phyloP scores from a whole-genome alignment of 1,140 invertebrate species.

The Andrena cerasifolii region DNA sequence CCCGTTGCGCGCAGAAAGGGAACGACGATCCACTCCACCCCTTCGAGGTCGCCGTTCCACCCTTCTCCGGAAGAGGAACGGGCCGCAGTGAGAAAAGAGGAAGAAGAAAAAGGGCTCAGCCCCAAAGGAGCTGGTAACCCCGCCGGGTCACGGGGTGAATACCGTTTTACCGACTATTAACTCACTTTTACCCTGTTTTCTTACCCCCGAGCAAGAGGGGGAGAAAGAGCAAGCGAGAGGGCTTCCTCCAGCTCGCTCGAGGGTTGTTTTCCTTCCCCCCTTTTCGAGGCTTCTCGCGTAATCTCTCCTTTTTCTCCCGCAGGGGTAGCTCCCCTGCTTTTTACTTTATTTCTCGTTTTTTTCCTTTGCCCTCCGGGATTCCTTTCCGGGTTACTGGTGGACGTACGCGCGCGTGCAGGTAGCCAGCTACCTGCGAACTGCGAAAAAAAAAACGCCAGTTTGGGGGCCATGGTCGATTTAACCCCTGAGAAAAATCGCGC shows the following conservation, averaged over 20 bases:
- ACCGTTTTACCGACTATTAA: conserved; percentile 83
- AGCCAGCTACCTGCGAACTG: conserved; percentile 61
- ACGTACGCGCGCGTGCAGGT: conserved; percentile 61
- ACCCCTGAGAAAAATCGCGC: conserved; percentile 81
- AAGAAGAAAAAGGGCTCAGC: conserved; percentile 40
- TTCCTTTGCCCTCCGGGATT: conserved; percentile 20
- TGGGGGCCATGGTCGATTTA: conserved; percentile 80
- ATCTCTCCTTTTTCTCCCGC: conserved; percentile 59
- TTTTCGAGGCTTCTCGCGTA: conserved; percentile 64
- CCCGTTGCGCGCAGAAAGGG: not conserved
- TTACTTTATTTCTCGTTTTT: conserved; percentile 22
- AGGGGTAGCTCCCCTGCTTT: conserved; percentile 6
- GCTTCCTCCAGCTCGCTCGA: not conserved
- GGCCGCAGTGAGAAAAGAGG: conserved; percentile 46
- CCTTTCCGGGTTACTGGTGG: conserved; percentile 43
- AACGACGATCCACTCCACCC: conserved; percentile 42
- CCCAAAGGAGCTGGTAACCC: conserved; percentile 40
- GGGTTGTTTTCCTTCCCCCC: conserved; percentile 68
- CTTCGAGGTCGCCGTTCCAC: conserved; percentile 28
- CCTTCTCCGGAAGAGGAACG: conserved; percentile 52
- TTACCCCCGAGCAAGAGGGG: conserved; percentile 48
- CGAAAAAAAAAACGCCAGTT: conserved; percentile 46
- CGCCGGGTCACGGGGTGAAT: conserved; percentile 76
- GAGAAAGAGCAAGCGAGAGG: not conserved
- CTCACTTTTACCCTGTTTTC: conserved; percentile 81